These are phyloP conservation scores for Hipposideros larvatus DNA, from an alignment of 2,797 vertebrate species.

Conservation along the genomic window DNA sequence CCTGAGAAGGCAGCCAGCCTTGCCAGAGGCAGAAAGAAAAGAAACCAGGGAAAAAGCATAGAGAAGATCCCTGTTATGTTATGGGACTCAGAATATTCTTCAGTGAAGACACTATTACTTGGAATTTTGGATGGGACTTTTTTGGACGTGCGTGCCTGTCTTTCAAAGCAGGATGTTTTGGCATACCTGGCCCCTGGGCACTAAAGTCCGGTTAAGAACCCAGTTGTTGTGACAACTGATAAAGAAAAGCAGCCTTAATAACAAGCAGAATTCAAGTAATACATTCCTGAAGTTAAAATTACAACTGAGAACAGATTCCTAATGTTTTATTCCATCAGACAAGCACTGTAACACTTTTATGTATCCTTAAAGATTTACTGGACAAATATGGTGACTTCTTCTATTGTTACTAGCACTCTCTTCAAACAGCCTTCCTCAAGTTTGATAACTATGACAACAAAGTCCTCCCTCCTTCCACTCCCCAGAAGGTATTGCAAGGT, in stretches of 20 bases:
- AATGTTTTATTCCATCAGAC: not conserved
- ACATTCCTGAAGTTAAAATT: not conserved
- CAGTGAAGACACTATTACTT: not conserved
- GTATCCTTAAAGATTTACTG: not conserved
- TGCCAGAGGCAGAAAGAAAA: not conserved
- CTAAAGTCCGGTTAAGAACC: not conserved
- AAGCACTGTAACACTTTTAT: not conserved
- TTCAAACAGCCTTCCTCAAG: slow-evolving; percentile 21
- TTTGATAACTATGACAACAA: not conserved
- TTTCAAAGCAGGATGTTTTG: not conserved
- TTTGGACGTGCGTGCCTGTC: not conserved
- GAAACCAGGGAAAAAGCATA: not conserved
- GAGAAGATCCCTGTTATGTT: not conserved
- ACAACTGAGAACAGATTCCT: not conserved
- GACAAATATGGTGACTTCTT: not conserved
- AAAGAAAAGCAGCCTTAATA: slow-evolving; percentile 26
- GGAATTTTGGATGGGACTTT: not conserved
- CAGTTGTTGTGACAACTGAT: not conserved
- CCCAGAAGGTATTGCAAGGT: not conserved
- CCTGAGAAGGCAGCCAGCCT: not conserved
- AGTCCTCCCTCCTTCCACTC: not conserved
- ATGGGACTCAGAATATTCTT: not conserved
- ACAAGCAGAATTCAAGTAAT: slow-evolving; percentile 6
- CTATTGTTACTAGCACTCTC: not conserved
- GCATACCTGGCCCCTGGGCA: not conserved